Conservation (phyloP, 1,140 invertebrate genomes). For the Lepidurus arcticus region DNA sequence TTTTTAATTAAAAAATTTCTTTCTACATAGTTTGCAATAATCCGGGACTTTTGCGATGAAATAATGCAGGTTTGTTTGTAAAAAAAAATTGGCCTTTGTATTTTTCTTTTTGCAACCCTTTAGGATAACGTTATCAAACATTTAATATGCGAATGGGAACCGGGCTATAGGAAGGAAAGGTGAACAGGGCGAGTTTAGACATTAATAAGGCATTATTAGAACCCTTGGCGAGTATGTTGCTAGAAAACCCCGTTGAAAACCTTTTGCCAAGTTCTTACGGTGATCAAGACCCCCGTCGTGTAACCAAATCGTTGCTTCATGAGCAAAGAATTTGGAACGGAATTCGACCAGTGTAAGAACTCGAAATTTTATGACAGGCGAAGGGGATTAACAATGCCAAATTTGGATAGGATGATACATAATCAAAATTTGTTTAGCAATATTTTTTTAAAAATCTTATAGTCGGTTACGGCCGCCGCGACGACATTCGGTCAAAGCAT, state of each 20-base stretch:
- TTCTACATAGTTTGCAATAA: not conserved
- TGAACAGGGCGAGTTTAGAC: not conserved
- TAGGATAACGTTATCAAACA: not conserved
- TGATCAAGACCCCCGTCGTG: not conserved
- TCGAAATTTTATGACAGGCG: not conserved
- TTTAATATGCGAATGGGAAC: not conserved
- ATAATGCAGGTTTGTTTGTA: not conserved
- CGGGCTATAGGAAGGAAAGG: not conserved
- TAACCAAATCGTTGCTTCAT: not conserved
- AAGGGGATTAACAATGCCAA: not conserved
- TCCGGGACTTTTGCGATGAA: not conserved
- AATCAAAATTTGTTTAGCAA: not conserved
- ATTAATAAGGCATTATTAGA: conserved; percentile 19
- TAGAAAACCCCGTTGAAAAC: not conserved
- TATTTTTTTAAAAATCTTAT: not conserved
- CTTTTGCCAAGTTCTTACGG: not conserved
- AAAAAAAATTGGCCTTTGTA: not conserved
- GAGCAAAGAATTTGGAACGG: not conserved
- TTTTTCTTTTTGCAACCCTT: not conserved
- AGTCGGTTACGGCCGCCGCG: conserved; percentile 35
- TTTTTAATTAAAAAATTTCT: not conserved
- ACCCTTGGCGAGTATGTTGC: not conserved
- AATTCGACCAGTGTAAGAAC: not conserved
- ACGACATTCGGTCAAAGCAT: conserved; percentile 58
- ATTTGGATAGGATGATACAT: not conserved